phyloP scores from a whole-genome alignment of 2,797 vertebrate genomes.

The Hypotaenidia okinawae region DNA sequence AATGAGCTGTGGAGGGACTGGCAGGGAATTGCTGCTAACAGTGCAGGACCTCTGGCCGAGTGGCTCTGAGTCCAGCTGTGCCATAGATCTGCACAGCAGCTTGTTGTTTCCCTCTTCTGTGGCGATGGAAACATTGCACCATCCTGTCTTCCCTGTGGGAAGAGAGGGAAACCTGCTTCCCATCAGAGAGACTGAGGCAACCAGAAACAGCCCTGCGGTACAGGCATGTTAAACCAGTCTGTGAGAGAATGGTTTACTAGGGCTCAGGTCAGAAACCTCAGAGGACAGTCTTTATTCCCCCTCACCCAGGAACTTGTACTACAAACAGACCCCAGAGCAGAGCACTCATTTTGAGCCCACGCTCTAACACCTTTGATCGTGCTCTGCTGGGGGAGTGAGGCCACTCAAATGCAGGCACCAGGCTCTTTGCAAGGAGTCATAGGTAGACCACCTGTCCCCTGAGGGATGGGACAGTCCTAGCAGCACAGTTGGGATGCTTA shows the following conservation, averaged over 20 bases:
- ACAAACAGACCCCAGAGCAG: not conserved
- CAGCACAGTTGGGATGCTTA: not conserved
- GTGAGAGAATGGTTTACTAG: not conserved
- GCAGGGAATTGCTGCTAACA: not conserved
- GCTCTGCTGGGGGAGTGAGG: not conserved
- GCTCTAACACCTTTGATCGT: conserved; percentile 18
- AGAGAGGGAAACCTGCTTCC: not conserved
- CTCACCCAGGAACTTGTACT: not conserved
- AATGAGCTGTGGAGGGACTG: not conserved
- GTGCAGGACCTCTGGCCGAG: not conserved
- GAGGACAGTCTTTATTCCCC: not conserved
- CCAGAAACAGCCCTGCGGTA: not conserved
- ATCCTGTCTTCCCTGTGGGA: not conserved
- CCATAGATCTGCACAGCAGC: not conserved
- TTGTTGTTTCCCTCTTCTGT: not conserved
- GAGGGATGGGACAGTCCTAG: not conserved
- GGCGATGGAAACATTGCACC: conserved; percentile 13
- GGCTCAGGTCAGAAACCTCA: not conserved
- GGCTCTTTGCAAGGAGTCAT: not conserved
- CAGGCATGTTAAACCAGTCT: not conserved
- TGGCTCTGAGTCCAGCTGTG: not conserved
- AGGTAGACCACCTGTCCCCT: not conserved
- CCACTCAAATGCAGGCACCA: not conserved
- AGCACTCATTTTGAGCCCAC: not conserved
- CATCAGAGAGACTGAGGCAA: not conserved